Percentiles rank a stretch among this genome's conserved stretches.
Conservation (phyloP, 2,797 vertebrate species). For the Darevskia nairensis region DNA sequence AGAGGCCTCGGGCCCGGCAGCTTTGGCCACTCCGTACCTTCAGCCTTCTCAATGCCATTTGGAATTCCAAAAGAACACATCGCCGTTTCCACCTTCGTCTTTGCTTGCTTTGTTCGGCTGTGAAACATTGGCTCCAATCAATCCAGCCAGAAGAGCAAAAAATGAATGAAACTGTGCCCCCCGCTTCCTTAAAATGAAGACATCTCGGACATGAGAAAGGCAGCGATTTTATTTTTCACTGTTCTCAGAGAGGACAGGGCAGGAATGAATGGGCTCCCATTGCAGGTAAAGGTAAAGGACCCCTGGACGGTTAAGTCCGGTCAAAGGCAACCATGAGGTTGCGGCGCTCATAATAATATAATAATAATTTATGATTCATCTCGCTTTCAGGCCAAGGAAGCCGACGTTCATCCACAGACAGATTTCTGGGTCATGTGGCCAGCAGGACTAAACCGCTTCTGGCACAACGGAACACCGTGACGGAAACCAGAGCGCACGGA, state of each 20-base stretch:
- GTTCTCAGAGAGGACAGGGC: constrained; percentile 49
- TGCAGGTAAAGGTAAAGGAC: background rate
- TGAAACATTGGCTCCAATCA: constrained; percentile 66
- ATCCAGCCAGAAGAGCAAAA: background rate
- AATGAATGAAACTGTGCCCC: background rate
- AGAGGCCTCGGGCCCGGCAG: constrained; percentile 52
- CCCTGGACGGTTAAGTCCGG: no score
- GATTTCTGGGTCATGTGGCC: no score
- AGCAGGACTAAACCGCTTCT: no score
- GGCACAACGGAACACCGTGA: no score
- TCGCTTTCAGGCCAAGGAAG: no score
- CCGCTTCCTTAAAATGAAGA: background rate
- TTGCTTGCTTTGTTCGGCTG: constrained; percentile 44
- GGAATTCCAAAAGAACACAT: constrained; percentile 72
- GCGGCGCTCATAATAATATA: no score
- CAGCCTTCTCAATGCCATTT: constrained; percentile 51
- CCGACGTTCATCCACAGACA: no score
- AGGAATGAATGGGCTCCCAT: constrained; percentile 28
- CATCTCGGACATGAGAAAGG: background rate
- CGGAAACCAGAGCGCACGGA: no score
- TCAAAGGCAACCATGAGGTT: no score
- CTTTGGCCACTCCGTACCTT: constrained; percentile 50
- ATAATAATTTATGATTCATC: no score
- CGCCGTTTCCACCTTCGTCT: constrained; percentile 67
- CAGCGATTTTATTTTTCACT: background rate